phyloP scores from a whole-genome alignment of 2,888 invertebrate genomes.

The Philereme vetulata region DNA sequence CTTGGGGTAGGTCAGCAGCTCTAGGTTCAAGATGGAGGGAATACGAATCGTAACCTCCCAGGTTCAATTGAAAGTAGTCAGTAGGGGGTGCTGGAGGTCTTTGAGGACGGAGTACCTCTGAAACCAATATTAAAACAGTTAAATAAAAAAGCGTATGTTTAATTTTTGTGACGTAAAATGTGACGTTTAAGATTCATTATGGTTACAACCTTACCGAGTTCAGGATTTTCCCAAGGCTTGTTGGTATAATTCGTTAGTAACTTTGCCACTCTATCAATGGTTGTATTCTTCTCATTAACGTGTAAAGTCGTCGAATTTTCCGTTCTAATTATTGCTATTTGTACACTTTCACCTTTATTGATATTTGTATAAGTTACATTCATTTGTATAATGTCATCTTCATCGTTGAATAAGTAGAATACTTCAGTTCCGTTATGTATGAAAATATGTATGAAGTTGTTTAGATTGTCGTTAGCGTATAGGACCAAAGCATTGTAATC shows the following conservation, averaged over 20 bases:
- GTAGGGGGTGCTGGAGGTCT: conserved; percentile 95
- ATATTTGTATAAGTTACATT: conserved; percentile 89
- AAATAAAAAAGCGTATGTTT: too few relatives aligned
- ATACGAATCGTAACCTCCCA: conserved; percentile 92
- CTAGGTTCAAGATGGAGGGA: conserved; percentile 83
- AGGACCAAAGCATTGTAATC: conserved; percentile 91
- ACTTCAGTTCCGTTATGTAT: conserved; percentile 91
- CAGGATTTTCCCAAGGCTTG: conserved; percentile 93
- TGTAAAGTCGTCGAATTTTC: conserved; percentile 89
- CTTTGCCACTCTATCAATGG: conserved; percentile 87
- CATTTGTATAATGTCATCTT: conserved; percentile 90
- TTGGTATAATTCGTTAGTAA: conserved; percentile 91
- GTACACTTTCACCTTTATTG: conserved; percentile 92
- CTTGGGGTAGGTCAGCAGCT: conserved; percentile 73
- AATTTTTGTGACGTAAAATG: too few relatives aligned
- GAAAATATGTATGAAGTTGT: conserved; percentile 96
- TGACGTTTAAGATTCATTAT: neutral
- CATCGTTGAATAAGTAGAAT: conserved; percentile 93
- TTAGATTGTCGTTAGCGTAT: conserved; percentile 96
- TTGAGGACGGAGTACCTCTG: conserved; percentile 94
- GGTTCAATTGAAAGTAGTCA: conserved; percentile 94
- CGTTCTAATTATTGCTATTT: conserved; percentile 92
- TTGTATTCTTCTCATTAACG: conserved; percentile 90
- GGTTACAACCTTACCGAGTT: conserved; percentile 83
- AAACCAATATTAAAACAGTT: conserved; percentile 29